These are phyloP conservation scores for Eudorcas thomsonii DNA, from an alignment of 2,113 vertebrate species.

Conservation along the genomic window DNA sequence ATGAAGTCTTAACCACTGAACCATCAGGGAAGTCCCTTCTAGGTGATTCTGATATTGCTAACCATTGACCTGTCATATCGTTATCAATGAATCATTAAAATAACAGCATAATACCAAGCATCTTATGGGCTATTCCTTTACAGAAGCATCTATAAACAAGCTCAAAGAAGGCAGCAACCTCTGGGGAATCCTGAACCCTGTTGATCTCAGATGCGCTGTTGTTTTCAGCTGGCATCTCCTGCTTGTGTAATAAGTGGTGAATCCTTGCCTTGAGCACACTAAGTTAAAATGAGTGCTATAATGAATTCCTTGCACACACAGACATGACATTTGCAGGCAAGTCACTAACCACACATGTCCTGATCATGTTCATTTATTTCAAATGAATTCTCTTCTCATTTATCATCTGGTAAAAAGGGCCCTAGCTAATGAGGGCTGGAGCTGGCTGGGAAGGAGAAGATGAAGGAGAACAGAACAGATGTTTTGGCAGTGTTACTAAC, in stretches of 20 bases:
- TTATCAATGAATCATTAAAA: neutral
- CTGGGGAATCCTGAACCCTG: fast-evolving
- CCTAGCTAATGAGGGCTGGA: neutral
- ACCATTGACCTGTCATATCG: fast-evolving
- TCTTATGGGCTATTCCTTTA: neutral
- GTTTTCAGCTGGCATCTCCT: neutral
- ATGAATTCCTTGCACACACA: neutral
- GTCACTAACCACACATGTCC: neutral
- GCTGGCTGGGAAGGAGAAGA: neutral
- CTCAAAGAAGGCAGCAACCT: neutral
- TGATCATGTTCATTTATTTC: neutral
- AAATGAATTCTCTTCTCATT: neutral
- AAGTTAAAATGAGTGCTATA: neutral
- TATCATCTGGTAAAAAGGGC: neutral
- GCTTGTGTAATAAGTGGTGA: neutral
- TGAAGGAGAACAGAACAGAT: neutral
- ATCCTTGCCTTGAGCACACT: neutral
- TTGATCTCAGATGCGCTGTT: fast-evolving
- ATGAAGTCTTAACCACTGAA: neutral
- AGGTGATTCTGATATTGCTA: neutral
- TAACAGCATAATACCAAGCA: no score
- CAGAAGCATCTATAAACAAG: no score
- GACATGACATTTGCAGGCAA: neutral
- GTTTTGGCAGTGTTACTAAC: neutral
- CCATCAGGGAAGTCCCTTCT: neutral